These are phyloP conservation scores for Mesorhabditis spiculigera DNA, from an alignment of 2,888 invertebrate species.

Conservation along the genomic window DNA sequence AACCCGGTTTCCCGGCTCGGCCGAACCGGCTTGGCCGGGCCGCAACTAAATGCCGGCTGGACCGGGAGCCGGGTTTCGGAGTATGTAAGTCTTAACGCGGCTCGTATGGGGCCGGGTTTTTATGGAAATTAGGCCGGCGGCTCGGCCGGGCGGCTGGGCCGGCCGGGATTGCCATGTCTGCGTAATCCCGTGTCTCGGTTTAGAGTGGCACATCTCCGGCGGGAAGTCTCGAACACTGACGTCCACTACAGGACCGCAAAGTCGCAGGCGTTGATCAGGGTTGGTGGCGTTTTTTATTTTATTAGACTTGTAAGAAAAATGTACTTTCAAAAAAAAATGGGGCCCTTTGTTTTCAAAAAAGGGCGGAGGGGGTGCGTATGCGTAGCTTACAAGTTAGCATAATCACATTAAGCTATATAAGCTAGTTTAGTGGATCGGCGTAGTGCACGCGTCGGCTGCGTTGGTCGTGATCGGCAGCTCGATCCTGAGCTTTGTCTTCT, in stretches of 20 bases:
- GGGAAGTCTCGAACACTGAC: background rate
- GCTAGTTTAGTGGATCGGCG: conserved; percentile 4
- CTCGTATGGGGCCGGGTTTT: too few species aligned
- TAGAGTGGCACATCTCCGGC: background rate
- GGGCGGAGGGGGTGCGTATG: too few species aligned
- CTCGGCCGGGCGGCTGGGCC: background rate
- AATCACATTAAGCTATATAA: conserved; percentile 1
- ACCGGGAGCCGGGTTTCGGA: too few species aligned
- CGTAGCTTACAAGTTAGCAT: too few species aligned
- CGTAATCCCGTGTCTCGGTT: background rate
- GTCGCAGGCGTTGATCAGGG: background rate
- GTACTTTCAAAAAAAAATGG: too few species aligned
- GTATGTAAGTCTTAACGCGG: too few species aligned
- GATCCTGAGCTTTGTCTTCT: background rate
- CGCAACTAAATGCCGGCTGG: too few species aligned
- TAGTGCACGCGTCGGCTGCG: background rate
- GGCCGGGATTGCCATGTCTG: background rate
- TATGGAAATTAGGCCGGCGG: background rate
- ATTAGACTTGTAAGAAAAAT: too few species aligned
- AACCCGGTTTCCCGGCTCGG: too few species aligned
- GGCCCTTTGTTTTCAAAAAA: too few species aligned
- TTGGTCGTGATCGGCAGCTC: background rate
- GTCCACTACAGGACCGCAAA: background rate
- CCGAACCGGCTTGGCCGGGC: too few species aligned
- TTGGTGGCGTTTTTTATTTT: background rate